Evolutionary conservation across 2,113 vertebrate species (phyloP), one percentile per base, ranked within the genome.

Genomic region (Jaculus jaculus): DNA sequence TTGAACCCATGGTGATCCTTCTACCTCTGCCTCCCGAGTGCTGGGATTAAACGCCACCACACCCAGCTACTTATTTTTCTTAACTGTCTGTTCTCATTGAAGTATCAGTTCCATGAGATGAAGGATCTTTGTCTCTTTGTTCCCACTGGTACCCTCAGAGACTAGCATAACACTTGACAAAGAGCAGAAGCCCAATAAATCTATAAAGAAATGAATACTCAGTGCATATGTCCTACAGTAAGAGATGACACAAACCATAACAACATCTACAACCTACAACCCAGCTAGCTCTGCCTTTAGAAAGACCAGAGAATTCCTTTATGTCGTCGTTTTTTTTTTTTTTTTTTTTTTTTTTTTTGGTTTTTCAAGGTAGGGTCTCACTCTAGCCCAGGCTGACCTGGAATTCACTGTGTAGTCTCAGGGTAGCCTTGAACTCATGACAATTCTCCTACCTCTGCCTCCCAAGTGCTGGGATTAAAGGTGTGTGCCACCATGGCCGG

Each of bases 121-220:
- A 58, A 84, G 42, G 28, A 13, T 61, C 34, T 79, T 68, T 87
- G 63, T 79, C 81, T 74, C 37, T 92, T 89, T 47, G 12, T 78
- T 68, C 87, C 84, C 75, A 84, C 42, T 87, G 68, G 30, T 90
- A 61, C 54, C 66, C 63, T 63, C 86, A 92, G 51, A 42, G 28
- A 66, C 89, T 66, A 80, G 61, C 68, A 75, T 0, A 23, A 51
- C 47, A 63, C 42, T 78, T 92, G 71, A 32, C 65, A 85, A 47
- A 92, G 84, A 95, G 77, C 34, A 61, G 12, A 93, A 69, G 54
- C 68, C 82, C 34, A 58, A 37, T 39, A 78, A 75, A 61, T 80
- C 77, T 39, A 47, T 51, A 86, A 79, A 39, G 34, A 54, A 89
- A 75, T 6, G 61, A 60, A 89, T 83, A 83, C 2, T 28, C 73